A percentile compares a stretch with the other conserved stretches of the same genome.
phyloP scores from a whole-genome alignment of 2,113 vertebrate species.

The Plecturocebus donacophilus region DNA sequence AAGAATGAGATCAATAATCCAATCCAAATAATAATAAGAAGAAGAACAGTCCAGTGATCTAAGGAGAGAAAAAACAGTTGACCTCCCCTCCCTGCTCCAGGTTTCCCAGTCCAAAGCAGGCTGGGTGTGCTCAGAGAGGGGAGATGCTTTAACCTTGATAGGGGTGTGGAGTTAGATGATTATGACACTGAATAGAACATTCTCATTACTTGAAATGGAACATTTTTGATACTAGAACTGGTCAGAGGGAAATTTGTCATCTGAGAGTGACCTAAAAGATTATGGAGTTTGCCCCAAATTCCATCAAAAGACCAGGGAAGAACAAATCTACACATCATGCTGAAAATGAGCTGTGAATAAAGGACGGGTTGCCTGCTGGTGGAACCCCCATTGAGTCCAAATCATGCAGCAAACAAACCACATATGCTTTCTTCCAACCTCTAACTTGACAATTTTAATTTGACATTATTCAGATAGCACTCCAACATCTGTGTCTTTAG shows the following conservation, averaged over 20 bases:
- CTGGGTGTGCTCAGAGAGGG: neutral
- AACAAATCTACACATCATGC: neutral
- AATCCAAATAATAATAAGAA: neutral
- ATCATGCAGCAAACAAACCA: neutral
- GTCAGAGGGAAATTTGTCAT: neutral
- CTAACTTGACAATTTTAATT: neutral
- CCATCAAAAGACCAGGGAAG: neutral
- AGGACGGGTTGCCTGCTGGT: neutral
- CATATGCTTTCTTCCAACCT: neutral
- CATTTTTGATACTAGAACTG: neutral
- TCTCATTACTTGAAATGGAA: conserved; percentile 3
- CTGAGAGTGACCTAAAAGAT: neutral
- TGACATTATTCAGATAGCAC: conserved; percentile 51
- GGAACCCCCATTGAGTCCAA: neutral
- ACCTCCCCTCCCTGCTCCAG: neutral
- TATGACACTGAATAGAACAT: neutral
- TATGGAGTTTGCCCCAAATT: neutral
- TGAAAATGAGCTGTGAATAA: neutral
- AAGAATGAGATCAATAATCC: neutral
- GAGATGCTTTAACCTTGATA: neutral
- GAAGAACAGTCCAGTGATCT: neutral
- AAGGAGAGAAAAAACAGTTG: neutral
- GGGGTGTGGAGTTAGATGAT: neutral
- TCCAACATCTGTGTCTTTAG: conserved; percentile 49
- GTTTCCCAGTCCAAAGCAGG: neutral